Conservation (phyloP, 2,113 vertebrate genomes). For the Psittacula cyanocephala region DNA sequence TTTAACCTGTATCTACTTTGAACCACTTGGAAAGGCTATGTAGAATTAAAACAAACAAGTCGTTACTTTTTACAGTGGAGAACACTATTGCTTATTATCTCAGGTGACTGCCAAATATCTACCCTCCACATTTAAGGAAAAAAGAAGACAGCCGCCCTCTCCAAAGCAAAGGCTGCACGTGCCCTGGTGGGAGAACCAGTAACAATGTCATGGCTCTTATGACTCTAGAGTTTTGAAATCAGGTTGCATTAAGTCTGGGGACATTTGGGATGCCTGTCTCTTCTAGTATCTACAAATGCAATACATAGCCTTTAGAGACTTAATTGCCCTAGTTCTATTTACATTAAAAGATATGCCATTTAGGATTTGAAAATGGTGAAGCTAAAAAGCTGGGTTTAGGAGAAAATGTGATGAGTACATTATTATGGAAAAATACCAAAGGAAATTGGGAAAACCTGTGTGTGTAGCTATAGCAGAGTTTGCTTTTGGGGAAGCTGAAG, state of each 20-base stretch:
- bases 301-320: neutral
- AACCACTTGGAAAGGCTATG: neutral
- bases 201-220: neutral
- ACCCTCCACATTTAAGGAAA: neutral
- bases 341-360: neutral
- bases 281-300: neutral
- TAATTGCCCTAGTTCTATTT: neutral
- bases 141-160: neutral
- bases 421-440: neutral
- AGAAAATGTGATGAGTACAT: neutral
- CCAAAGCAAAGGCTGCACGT: neutral
- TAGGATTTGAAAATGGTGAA: neutral
- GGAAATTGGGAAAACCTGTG: neutral
- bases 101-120: neutral
- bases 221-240: neutral
- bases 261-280: neutral
- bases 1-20: neutral
- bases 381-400: neutral
- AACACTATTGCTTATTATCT: rapidly evolving
- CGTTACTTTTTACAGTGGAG: neutral
- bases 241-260: neutral
- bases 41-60: neutral
- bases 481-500: neutral
- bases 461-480: neutral
- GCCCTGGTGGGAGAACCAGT: neutral